Percentiles rank a stretch among this genome's conserved stretches.
These are phyloP conservation scores for Phoebastria nigripes DNA, from an alignment of 2,797 vertebrate species.

Conservation along the genomic window DNA sequence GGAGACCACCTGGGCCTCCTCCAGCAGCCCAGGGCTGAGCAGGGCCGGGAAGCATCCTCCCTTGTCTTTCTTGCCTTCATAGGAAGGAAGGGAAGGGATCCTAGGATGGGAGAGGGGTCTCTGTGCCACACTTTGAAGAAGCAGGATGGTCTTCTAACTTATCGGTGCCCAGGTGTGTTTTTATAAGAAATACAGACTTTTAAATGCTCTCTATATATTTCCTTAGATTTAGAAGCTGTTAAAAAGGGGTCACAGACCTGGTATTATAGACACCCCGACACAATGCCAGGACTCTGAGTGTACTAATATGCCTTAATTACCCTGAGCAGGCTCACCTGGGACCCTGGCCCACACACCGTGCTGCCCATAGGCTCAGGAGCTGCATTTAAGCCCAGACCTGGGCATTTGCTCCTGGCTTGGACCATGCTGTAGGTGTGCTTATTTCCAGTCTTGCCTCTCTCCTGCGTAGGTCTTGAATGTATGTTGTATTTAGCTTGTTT, in stretches of 20 bases:
- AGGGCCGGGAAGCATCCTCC: neutral
- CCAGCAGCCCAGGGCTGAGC: neutral
- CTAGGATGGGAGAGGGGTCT: neutral
- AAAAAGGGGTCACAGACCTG: neutral
- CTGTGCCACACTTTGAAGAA: neutral
- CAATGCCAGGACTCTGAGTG: neutral
- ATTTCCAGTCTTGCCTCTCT: neutral
- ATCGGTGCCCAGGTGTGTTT: neutral
- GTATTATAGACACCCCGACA: neutral
- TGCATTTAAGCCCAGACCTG: neutral
- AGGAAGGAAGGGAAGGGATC: neutral
- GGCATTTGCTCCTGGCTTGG: accelerated
- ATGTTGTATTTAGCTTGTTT: neutral
- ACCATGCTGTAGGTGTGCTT: accelerated
- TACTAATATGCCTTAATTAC: accelerated
- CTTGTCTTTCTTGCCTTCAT: neutral
- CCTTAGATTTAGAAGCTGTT: neutral
- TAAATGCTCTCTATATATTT: neutral
- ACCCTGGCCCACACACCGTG: no score
- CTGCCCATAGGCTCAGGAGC: neutral
- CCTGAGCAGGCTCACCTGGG: neutral
- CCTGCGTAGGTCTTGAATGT: accelerated
- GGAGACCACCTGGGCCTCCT: neutral
- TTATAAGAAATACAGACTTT: neutral
- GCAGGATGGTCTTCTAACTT: neutral